Base-by-base conservation (phyloP, 1,140 invertebrate species). In the Drosophila lacteicornis region DNA sequence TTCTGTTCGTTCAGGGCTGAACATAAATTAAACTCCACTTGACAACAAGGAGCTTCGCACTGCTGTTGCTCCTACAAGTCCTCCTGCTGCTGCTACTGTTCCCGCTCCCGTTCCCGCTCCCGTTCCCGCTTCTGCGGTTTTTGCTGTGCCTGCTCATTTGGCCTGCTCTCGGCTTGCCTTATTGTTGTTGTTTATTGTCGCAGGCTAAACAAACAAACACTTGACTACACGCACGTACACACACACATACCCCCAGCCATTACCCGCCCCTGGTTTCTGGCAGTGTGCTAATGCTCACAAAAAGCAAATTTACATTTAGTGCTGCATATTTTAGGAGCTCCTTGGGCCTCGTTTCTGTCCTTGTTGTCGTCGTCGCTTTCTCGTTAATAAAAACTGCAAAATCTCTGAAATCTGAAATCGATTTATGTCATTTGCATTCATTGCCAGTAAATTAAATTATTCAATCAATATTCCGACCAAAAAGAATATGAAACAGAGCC, bases 221-320 rank as follows among this genome's bases (percentile, higher is more conserved):
- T 73, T 79, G 75, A 68, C 55, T 60, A 68, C 74, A 77, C 75
- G 76, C 75, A 77, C 62, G 73, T 76, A 67, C 47, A 42, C 19
- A 17, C 30, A 22, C 56, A 45, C 55, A 30, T 47, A 43, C n/a
- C 4, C 33, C 9, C 51, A 19, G 51, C 13, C 36, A 55, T 55
- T 38, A 22, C 51, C 50, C 25, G 25, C 47, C 5, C 11, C 38
- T 25, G n/a, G 8, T 17, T 63, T 56, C 33, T 17, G 25, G 17
- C 12, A 40, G 22, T 53, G 75, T 58, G 75, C 62, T 78, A 69
- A 66, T 66, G 57, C 65, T 65, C 55, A 62, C 59, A 65, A 71
- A 76, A 75, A 73, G 75, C 75, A 79, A 70, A 85, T 86, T 88
- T 75, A 75, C 86, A 90, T 84, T 88, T 80, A 69, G 77, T 84